Percentiles rank a stretch among this genome's conserved stretches.
Evolutionary conservation across 2,113 vertebrate genomes (phyloP).

Genomic region (Parus major): DNA sequence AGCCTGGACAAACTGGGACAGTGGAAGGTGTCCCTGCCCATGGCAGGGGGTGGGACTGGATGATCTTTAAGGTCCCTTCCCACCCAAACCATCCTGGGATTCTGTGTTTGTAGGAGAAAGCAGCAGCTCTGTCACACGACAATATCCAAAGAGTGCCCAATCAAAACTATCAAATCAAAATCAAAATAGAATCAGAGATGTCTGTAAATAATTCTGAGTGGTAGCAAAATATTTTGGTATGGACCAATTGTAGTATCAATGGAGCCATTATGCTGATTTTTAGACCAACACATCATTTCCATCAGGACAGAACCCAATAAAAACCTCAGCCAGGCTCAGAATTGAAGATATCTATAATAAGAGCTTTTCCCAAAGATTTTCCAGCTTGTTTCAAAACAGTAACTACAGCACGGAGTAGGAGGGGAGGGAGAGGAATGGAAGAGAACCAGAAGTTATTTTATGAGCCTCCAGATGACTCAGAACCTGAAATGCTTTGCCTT

Average conservation of each 20-base stretch:
- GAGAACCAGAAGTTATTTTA: background rate
- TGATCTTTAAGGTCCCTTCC: background rate
- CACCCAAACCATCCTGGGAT: background rate
- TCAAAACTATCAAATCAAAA: background rate
- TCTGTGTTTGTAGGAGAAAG: background rate
- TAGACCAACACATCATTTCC: background rate
- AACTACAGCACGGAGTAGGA: accelerated
- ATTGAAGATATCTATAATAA: background rate
- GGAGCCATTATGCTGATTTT: background rate
- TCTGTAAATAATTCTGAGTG: background rate
- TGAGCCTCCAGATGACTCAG: background rate
- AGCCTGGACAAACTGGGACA: accelerated
- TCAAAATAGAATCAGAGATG: background rate
- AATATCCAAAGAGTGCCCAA: background rate
- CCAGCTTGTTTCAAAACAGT: background rate
- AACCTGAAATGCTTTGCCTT: background rate
- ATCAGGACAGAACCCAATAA: background rate
- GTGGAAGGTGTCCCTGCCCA: background rate
- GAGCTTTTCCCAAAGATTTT: background rate
- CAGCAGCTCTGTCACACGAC: background rate
- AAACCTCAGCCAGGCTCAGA: background rate
- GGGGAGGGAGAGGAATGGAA: background rate
- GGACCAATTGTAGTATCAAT: background rate
- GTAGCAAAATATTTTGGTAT: background rate
- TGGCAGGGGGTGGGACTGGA: background rate